Base-by-base conservation (phyloP, 2,113 vertebrate species). In the Phalacrocorax carbo region DNA sequence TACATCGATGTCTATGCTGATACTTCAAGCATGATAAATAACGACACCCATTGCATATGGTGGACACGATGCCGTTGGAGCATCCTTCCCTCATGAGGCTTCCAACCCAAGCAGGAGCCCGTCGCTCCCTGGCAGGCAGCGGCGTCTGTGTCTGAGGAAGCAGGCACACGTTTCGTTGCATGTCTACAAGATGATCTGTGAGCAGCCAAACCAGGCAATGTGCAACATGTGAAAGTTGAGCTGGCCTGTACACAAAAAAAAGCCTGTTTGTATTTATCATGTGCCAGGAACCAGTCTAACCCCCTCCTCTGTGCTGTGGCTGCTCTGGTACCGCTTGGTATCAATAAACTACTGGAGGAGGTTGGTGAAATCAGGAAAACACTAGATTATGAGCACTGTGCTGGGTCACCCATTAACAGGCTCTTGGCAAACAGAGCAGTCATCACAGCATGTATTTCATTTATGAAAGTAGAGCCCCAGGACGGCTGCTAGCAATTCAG, bases 121-220 rank as follows among this genome's bases (percentile, higher is more conserved):
- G 2, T 51, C 0, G 2, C 26, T n/a, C 51, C 29, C 21, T 13
- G 46, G 36, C 15, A 18, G 44, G 36, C 68, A 32, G 17, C 2
- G 69, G 17, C 7, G 1, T 11, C 34, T 10, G 26, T 21, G 42
- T 19, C 65, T 34, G 72, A 11, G 27, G 66, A 25, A 15, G 15
- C 5, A 3, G 29, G 32, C 3, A 8, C 10, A 4, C 0, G 0
- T 42, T 62, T 25, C 5, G 0, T 3, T 30, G 52, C 22, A 10
- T 23, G 69, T 77, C 83, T 22, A 1, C 19, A 10, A 10, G 40
- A 17, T 17, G 57, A 10, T 27, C 38, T 34, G 36, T 5, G 48
- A 70, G 70, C 40, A 40, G 54, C 48, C 79, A 55, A 52, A 13
- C 22, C 26, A 23, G 71, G 66, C 55, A 20, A 21, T 0, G 0